A percentile compares a stretch with the other conserved stretches of the same genome.
Conservation (phyloP, 2,888 invertebrate species). For the Tillus elongatus region DNA sequence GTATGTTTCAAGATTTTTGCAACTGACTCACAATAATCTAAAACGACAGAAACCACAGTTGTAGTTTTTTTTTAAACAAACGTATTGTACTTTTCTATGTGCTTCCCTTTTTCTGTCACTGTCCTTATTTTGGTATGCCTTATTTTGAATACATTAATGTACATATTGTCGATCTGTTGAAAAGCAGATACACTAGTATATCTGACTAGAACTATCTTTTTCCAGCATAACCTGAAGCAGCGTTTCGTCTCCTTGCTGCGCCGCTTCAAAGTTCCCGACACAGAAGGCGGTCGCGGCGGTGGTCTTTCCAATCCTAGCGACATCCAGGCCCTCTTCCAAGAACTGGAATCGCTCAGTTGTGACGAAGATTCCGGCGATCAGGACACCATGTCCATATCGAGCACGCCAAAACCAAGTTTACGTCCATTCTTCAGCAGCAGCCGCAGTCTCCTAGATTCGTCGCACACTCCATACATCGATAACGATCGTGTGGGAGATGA, state of each 20-base stretch:
- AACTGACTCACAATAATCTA: too few relatives aligned
- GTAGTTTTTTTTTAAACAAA: too few relatives aligned
- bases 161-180: too few relatives aligned
- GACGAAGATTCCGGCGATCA: constrained; percentile 74
- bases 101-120: too few relatives aligned
- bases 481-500: constrained; percentile 33
- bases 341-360: constrained; percentile 86
- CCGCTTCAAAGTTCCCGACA: constrained; percentile 89
- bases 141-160: too few relatives aligned
- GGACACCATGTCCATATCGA: constrained; percentile 93
- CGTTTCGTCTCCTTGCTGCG: constrained; percentile 90
- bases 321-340: constrained; percentile 91
- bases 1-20: too few relatives aligned
- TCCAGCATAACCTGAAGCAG: constrained; percentile 90
- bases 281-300: constrained; percentile 63
- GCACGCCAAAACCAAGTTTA: constrained; percentile 92
- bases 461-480: constrained; percentile 29
- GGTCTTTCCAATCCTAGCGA: constrained; percentile 70
- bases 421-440: constrained; percentile 93
- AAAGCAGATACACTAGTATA: too few relatives aligned
- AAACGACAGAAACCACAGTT: too few relatives aligned
- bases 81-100: too few relatives aligned
- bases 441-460: constrained; percentile 54
- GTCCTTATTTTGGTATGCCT: too few relatives aligned
- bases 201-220: too few relatives aligned